phyloP scores from a whole-genome alignment of 2,113 vertebrate species.

The Oncorhynchus tshawytscha region DNA sequence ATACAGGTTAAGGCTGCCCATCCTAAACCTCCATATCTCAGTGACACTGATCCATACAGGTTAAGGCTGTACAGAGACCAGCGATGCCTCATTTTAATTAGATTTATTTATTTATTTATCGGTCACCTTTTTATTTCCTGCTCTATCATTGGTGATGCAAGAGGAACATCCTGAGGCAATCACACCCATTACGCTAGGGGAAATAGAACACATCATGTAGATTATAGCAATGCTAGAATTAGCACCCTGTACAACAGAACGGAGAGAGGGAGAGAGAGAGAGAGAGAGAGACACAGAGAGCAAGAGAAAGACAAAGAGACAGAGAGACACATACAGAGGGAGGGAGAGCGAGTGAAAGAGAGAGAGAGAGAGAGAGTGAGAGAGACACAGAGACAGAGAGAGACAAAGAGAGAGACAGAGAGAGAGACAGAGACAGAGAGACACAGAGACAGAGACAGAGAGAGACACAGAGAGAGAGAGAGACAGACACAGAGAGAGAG shows the following conservation, averaged over 20 bases:
- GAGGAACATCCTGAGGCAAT: constrained; percentile 19
- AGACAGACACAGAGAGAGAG: too few species aligned
- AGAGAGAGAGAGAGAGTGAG: background rate
- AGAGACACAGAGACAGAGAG: background rate
- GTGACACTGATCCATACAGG: background rate
- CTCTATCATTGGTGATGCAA: background rate
- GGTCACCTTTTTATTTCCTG: constrained; percentile 1
- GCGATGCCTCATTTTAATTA: background rate
- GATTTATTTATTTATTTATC: background rate
- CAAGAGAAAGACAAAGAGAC: too few species aligned
- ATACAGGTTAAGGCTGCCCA: background rate
- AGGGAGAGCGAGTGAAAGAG: too few species aligned
- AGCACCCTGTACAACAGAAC: constrained; percentile 15
- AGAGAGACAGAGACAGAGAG: too few species aligned
- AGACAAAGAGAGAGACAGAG: too few species aligned
- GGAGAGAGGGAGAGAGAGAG: background rate
- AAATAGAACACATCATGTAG: constrained; percentile 10
- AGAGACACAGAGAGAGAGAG: background rate
- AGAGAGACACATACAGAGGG: too few species aligned
- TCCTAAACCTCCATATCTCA: background rate
- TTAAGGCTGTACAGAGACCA: background rate
- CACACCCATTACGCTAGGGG: constrained; percentile 14
- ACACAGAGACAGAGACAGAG: too few species aligned
- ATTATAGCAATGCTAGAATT: constrained; percentile 45
- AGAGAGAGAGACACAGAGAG: constrained; percentile 13